Evolutionary conservation across 2,113 vertebrate species (phyloP), one percentile per base, ranked within the genome.

Genomic region (Cheirogaleus medius): DNA sequence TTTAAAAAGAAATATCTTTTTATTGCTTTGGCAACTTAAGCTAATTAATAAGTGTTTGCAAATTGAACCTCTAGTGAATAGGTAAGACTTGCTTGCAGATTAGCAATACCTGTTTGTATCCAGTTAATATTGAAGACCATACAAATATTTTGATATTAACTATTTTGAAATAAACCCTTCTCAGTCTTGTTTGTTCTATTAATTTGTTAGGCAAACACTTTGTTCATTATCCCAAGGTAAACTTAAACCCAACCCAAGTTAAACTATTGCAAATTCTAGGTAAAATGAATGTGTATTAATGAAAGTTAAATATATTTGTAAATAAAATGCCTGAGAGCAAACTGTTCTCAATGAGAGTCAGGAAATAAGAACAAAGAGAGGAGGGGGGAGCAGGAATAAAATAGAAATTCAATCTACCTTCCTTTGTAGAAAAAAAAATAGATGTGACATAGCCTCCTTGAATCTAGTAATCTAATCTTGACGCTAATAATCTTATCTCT

Each of bases 141-240:
- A 47, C 42, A 91, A 58, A 58, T 68, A 89, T 89, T 96, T 87
- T 91, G 34, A 81, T 39, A 52, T 91, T 93, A 90, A 77, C 42
- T 95, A 60, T 80, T 69, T 93, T 94, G 39, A 90, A 92, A 80
- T 74, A 90, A 94, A 44, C 2, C 37, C 27, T 63, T 83, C 25
- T 87, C 66, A 83, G 5, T 25, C 21, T 94, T 94, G 15, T 91
- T 97, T 91, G 86, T 90, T 47, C 13, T 86, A 60, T 94, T 94
- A 68, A 87, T 97, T 92, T 92, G 25, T 85, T 97, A 82, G 63
- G 74, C 29, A 95, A 96, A 83, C 68, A 76, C 74, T 87, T 95
- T 73, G 11, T 89, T 94, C 29, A 87, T 83, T 87, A 77, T 82
- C n/a, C 39, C 54, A 91, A 92, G 60, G 56, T 74, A 91, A 95